Evolutionary conservation across 2,113 vertebrate species (phyloP), one percentile per base, ranked within the genome.

Genomic region (Piaya cayana): DNA sequence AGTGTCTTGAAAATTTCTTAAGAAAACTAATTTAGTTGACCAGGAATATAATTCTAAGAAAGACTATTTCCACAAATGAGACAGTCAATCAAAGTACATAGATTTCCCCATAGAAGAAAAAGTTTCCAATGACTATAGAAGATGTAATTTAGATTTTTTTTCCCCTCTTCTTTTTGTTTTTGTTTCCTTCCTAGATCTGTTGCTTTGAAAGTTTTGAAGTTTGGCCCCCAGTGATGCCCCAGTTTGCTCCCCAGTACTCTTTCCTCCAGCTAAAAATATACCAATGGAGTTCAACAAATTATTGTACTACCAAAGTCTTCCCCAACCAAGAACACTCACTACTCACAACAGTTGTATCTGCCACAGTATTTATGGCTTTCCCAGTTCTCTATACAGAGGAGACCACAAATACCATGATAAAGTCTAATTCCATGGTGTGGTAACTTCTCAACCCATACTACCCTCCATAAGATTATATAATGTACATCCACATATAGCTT

Each of bases 321-420:
- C 59, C 15, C n/a, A 26, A 43, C 2, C 8, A 71, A 76, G 49
- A 67, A 15, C 1, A 2, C 34, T 93, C 30, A 0, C 47, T 77
- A 5, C 23, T 55, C 20, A 77, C 14, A 75, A 15, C 36, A 81
- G 32, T 17, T 32, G 3, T 15, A 30, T 23, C 23, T 65, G 30
- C 63, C 53, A 79, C 34, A 67, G 20, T 14, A 59, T 86, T 94
- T 88, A 58, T 47, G 76, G 23, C 56, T 92, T 91, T 39, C 49
- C 43, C 72, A 80, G 11, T 49, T 90, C 22, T 42, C 68, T 22
- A 30, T 59, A 56, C 74, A 77, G 12, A 77, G 30, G 42, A 71
- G 78, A 91, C 91, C 79, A 95, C 87, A 95, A 96, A 69, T 37
- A 74, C 65, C 49, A 88, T 17, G 62, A 70, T 17, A 75, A 90